Base-by-base conservation (phyloP, 2,797 vertebrate species). In the Crenuchus spilurus region DNA sequence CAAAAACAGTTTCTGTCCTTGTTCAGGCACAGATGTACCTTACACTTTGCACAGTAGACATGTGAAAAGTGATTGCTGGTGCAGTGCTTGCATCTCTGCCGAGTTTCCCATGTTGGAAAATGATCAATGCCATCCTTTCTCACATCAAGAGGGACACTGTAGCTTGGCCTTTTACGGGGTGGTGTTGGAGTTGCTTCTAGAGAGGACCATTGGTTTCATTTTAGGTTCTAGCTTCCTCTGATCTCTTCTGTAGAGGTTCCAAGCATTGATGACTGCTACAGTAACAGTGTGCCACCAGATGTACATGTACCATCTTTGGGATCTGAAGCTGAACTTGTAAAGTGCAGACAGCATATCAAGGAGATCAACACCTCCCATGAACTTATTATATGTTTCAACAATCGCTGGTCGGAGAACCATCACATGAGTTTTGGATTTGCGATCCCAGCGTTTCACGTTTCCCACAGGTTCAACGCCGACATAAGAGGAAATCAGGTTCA, bases 181-280 rank as follows among this genome's bases (percentile, higher is more conserved):
- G n/a, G n/a, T n/a, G n/a, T n/a, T n/a, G n/a, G n/a, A n/a, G n/a
- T n/a, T n/a, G n/a, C n/a, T n/a, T n/a, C n/a, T n/a, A n/a, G n/a
- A n/a, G n/a, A 64, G 65, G 22, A 72, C 0, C 41, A 73, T 42
- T 52, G 39, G 6, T 74, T 83, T 81, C 65, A 30, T 4, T 30
- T 4, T 3, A 20, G 52, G 52, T 3, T 83, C 0, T 8, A 61
- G 18, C 24, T 20, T 72, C 20, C 81, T 30, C 51, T 28, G 72
- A 73, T 85, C 35, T 85, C 78, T 83, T 83, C 76, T 75, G 68
- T 83, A 79, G 37, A n/a, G 67, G 57, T 2, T 82, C 70, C 76
- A 85, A 31, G 72, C 72, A 84, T 78, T 78, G 64, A 84, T 76
- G 11, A 83, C 61, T 62, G 76, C 76, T 51, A 79, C 63, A 60